Percentiles rank a stretch among this genome's conserved stretches.
phyloP scores from a whole-genome alignment of 2,113 vertebrate species.

The Aldabrachelys gigantea region DNA sequence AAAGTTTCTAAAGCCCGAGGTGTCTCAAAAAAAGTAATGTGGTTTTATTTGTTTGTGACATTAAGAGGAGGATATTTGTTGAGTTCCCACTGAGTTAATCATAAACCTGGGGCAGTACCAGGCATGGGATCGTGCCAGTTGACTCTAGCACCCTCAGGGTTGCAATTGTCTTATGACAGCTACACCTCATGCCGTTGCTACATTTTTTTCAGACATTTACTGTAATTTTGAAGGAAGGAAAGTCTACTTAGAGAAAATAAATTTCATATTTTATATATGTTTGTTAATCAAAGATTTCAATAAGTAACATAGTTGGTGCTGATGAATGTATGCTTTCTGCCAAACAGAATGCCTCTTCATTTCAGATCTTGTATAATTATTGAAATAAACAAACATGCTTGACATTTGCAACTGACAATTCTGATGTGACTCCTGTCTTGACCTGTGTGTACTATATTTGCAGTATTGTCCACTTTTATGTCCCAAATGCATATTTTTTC shows the following conservation, averaged over 20 bases:
- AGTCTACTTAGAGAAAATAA: background rate
- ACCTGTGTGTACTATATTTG: background rate
- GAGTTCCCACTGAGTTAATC: conserved; percentile 31
- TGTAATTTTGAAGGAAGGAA: background rate
- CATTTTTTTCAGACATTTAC: conserved; percentile 10
- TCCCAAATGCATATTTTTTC: background rate
- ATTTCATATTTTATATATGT: background rate
- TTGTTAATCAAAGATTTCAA: background rate
- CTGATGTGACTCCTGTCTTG: background rate
- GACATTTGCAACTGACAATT: background rate
- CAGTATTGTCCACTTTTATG: background rate
- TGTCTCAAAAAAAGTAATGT: conserved; percentile 13
- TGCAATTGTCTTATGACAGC: conserved; percentile 19
- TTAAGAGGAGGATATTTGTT: conserved; percentile 4
- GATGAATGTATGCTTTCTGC: background rate
- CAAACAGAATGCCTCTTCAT: conserved; percentile 11
- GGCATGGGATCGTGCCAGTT: background rate
- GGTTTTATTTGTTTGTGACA: conserved; percentile 21
- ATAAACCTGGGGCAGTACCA: background rate
- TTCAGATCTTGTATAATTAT: background rate
- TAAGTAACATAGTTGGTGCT: background rate
- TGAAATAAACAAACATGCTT: background rate
- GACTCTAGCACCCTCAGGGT: background rate
- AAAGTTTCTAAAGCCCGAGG: background rate
- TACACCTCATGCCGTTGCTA: background rate